A percentile compares a stretch with the other conserved stretches of the same genome.
These are phyloP conservation scores for Taenioides sp. DNA, from an alignment of 2,797 vertebrate species.

Conservation along the genomic window DNA sequence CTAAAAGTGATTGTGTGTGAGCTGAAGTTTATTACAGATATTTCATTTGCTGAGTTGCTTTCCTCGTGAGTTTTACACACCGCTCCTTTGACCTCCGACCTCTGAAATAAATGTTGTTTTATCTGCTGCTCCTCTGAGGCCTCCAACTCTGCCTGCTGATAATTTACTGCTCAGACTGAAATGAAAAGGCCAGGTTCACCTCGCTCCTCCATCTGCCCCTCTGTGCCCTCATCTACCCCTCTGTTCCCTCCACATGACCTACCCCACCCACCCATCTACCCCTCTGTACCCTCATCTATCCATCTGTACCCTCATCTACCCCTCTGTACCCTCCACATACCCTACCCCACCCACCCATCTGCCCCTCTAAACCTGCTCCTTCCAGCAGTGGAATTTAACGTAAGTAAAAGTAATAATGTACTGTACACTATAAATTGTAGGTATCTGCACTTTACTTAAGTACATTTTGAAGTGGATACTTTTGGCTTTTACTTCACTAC, in stretches of 20 bases:
- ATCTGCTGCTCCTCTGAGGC: conserved; percentile 16
- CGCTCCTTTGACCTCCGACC: not conserved
- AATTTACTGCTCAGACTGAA: conserved; percentile 90
- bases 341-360: not conserved
- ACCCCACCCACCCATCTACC: not conserved
- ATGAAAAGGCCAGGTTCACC: conserved; percentile 82
- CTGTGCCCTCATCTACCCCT: no score
- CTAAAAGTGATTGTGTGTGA: no score
- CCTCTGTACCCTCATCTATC: no score
- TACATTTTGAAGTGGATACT: no score
- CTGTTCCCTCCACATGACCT: not conserved
- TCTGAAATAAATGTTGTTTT: conserved; percentile 16
- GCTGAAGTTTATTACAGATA: not conserved
- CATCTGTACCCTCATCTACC: no score
- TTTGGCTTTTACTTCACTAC: no score
- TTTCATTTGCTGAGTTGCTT: not conserved
- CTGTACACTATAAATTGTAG: not conserved
- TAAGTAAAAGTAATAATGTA: no score
- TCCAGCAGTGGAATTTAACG: no score
- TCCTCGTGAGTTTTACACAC: not conserved
- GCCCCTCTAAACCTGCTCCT: no score
- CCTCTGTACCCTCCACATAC: no score
- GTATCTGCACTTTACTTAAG: no score
- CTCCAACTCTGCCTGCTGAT: conserved; percentile 82
- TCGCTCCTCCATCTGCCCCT: not conserved